phyloP scores from a whole-genome alignment of 2,797 vertebrate genomes.

The Clamator glandarius region DNA sequence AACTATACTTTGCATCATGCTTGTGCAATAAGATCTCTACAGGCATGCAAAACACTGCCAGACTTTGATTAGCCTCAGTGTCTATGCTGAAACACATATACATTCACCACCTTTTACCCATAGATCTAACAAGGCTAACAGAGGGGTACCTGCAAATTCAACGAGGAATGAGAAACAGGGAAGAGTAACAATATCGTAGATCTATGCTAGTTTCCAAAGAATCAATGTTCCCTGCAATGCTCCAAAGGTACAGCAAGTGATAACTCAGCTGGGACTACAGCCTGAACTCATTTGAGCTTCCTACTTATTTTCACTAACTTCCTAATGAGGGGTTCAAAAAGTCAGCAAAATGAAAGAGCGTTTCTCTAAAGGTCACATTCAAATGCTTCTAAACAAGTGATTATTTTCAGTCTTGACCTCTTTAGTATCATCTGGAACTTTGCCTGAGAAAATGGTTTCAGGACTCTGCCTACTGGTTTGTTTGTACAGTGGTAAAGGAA shows the following conservation, averaged over 20 bases:
- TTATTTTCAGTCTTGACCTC: constrained; percentile 16
- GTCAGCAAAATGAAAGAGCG: neutral
- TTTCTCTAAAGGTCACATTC: constrained; percentile 55
- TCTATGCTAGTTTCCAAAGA: neutral
- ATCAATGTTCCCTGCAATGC: neutral
- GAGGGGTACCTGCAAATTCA: neutral
- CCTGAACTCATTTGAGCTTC: neutral
- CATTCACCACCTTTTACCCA: neutral
- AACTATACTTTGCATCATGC: neutral
- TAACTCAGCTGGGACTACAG: neutral
- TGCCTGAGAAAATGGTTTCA: constrained; percentile 45
- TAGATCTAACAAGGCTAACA: neutral
- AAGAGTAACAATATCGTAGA: neutral
- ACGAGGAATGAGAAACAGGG: accelerated
- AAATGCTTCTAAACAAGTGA: neutral
- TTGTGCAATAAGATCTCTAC: neutral
- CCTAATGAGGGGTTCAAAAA: neutral
- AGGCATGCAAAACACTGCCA: neutral
- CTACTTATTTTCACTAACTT: neutral
- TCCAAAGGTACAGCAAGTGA: neutral
- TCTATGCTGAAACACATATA: accelerated
- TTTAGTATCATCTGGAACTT: constrained; percentile 40
- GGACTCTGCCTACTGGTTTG: constrained; percentile 11
- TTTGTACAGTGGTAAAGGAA: constrained; percentile 41
- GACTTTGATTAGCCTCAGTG: neutral